A percentile compares a stretch with the other conserved stretches of the same genome.
Evolutionary conservation across 2,888 invertebrate species (phyloP).

Genomic region (Melanostoma scalare): DNA sequence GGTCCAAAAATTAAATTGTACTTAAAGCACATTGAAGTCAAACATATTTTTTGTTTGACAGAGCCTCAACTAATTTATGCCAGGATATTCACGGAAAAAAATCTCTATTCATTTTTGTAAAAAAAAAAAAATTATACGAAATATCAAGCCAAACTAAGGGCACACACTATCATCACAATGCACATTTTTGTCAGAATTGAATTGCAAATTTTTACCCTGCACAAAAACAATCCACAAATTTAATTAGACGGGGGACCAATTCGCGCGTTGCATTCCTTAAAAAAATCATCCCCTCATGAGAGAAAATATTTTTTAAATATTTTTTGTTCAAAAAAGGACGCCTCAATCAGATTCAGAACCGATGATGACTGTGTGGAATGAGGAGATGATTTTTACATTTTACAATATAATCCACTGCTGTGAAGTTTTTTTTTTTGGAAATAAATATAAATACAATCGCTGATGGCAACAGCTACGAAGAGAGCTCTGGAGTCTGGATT

Average conservation of each 20-base stretch:
- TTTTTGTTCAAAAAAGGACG: constrained; percentile 40
- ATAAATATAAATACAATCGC: constrained; percentile 32
- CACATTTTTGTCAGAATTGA: constrained; percentile 59
- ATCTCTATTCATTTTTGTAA: constrained; percentile 35
- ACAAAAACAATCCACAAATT: constrained; percentile 72
- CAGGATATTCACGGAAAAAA: constrained; percentile 14
- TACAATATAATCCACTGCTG: too few relatives aligned
- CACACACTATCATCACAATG: constrained; percentile 42
- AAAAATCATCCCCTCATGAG: constrained; percentile 24
- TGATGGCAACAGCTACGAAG: not conserved
- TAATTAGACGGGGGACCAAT: constrained; percentile 64
- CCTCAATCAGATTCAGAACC: constrained; percentile 55
- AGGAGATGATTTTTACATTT: not conserved
- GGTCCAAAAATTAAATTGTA: too few relatives aligned
- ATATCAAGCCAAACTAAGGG: constrained; percentile 39
- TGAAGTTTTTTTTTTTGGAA: not conserved
- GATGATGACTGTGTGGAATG: constrained; percentile 28
- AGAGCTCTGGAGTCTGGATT: not conserved
- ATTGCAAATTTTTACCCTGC: constrained; percentile 71
- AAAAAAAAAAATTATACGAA: constrained; percentile 15
- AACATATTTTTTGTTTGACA: too few relatives aligned
- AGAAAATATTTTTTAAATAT: constrained; percentile 16
- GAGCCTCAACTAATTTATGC: constrained; percentile 44
- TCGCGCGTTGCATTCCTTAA: constrained; percentile 15
- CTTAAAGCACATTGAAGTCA: too few relatives aligned